These are phyloP conservation scores for Sinella curviseta DNA, from an alignment of 1,140 invertebrate genomes.

Conservation along the genomic window DNA sequence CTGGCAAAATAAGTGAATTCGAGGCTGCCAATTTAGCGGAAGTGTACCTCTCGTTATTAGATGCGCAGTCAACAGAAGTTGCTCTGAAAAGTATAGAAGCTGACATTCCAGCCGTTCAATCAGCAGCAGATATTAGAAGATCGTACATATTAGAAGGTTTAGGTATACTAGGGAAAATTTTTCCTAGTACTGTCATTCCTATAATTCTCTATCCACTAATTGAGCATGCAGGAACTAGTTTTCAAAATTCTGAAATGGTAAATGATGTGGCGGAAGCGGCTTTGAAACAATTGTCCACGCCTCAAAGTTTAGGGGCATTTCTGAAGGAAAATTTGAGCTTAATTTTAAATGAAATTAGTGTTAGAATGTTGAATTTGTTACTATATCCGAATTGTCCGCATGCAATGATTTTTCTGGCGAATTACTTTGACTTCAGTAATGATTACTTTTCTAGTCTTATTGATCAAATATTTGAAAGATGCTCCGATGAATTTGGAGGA, in stretches of 20 bases:
- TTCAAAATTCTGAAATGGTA: background rate
- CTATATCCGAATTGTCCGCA: slow-evolving; percentile 36
- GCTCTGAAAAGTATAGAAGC: background rate
- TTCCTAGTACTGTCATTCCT: slow-evolving; percentile 32
- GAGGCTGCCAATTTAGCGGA: background rate
- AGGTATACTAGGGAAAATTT: slow-evolving; percentile 18
- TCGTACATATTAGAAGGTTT: slow-evolving; percentile 38
- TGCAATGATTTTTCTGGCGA: slow-evolving; percentile 40
- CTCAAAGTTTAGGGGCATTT: background rate
- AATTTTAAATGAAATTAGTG: slow-evolving; percentile 41
- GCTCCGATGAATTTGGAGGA: slow-evolving; percentile 35
- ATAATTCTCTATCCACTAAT: slow-evolving; percentile 38
- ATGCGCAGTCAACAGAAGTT: background rate
- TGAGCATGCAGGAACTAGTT: slow-evolving; percentile 37
- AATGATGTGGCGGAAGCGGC: background rate
- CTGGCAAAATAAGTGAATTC: background rate
- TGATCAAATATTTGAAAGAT: slow-evolving; percentile 38
- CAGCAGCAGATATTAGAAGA: background rate
- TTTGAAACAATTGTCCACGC: background rate
- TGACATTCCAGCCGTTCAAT: slow-evolving; percentile 5
- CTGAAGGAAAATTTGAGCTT: slow-evolving; percentile 35
- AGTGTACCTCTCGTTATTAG: background rate
- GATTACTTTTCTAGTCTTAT: slow-evolving; percentile 34
- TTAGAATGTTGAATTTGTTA: slow-evolving; percentile 28
- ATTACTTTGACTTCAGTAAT: slow-evolving; percentile 46